Evolutionary conservation across 2,888 invertebrate genomes (phyloP), one percentile per base, ranked within the genome.

Genomic region (Himalopsyche kuldschensis): DNA sequence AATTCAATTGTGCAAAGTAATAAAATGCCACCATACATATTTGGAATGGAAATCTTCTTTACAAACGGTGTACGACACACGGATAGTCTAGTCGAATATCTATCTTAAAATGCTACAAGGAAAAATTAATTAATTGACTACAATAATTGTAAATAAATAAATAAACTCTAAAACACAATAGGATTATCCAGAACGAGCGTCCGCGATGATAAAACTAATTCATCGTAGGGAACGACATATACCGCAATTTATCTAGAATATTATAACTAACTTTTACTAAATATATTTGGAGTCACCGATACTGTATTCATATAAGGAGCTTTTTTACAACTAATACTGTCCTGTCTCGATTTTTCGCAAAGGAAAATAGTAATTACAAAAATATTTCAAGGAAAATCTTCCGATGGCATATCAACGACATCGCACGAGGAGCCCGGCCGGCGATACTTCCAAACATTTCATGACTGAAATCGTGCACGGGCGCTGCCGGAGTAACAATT

Each of bases 211-310:
- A 69, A 69, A 69, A 27, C 69, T 69, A 27, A 27, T 69, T 41
- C 41, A 27, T 55, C 69, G 30, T 27, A 55, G 24, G 20, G 55
- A 20, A 55, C 69, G 69, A 27, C 30, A 69, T 69, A 27, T 69
- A 69, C 11, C 27, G 69, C 30, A 69, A 55, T 69, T 69, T 69
- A 69, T 15, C 69, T 69, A 69, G 27, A 63, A 27, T 69, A 69
- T 69, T 69, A 69, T 32, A 76, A n/a, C 17, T 27, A 31, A 76
- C 30, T 24, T 76, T 41, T 76, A 76, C 41, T 32, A 76, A 32
- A 76, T 76, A 41, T 76, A 76, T 76, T 76, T 76, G 76, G 76
- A 76, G 41, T 76, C 41, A 76, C 76, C 41, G 76, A 76, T 76
- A 76, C 76, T 35, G 35, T 41, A 76, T 35, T 76, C 76, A 35